Conservation (phyloP, 1,140 invertebrate species). For the Antheraea pernyi region DNA sequence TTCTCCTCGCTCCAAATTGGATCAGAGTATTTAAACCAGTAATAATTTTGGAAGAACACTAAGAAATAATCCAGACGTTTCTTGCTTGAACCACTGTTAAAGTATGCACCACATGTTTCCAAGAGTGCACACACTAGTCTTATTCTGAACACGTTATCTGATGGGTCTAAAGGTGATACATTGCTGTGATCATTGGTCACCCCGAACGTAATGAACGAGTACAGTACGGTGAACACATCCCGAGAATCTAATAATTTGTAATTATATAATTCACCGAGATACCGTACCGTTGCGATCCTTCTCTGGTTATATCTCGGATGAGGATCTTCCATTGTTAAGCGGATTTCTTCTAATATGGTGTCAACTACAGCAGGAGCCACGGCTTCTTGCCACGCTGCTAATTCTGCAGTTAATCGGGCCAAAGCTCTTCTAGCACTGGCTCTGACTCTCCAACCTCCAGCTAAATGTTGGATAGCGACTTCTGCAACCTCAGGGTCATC, state of each 20-base stretch:
- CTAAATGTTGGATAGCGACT: slow-evolving; percentile 93
- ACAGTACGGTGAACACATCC: slow-evolving; percentile 95
- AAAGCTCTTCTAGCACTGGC: slow-evolving; percentile 91
- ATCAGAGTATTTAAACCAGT: slow-evolving; percentile 92
- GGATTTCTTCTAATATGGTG: slow-evolving; percentile 96
- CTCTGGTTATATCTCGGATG: slow-evolving; percentile 95
- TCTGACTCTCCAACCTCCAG: slow-evolving; percentile 92
- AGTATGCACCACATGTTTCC: slow-evolving; percentile 97
- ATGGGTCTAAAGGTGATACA: slow-evolving; percentile 90
- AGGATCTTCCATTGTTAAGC: slow-evolving; percentile 96
- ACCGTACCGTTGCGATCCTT: slow-evolving; percentile 95
- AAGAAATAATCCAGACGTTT: slow-evolving; percentile 96
- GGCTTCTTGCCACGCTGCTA: slow-evolving; percentile 89
- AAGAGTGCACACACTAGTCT: slow-evolving; percentile 92
- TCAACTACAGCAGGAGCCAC: slow-evolving; percentile 95
- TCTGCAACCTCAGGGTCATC: slow-evolving; percentile 87
- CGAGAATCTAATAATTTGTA: slow-evolving; percentile 95
- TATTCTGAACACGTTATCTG: slow-evolving; percentile 94
- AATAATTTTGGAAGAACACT: slow-evolving; percentile 98
- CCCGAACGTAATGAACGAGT: slow-evolving; percentile 96
- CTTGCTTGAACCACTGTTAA: slow-evolving; percentile 93
- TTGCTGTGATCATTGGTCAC: slow-evolving; percentile 85
- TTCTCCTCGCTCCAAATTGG: slow-evolving; percentile 84
- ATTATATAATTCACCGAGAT: slow-evolving; percentile 98
- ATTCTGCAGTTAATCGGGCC: slow-evolving; percentile 85